phyloP scores from a whole-genome alignment of 1,140 invertebrate species.

The Druon quercuslanigerum region DNA sequence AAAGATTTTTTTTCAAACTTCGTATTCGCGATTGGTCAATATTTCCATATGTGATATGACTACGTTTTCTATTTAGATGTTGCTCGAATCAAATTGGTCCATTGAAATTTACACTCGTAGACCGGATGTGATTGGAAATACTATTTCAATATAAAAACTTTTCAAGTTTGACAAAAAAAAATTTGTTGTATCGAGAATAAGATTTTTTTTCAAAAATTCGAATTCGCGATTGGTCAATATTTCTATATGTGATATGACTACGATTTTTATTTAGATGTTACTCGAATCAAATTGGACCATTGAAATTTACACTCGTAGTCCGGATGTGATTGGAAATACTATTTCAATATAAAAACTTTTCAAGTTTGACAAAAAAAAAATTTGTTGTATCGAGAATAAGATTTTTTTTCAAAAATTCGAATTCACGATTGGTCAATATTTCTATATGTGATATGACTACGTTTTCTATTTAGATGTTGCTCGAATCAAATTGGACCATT shows the following conservation, averaged over 20 bases:
- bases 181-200: background rate
- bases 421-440: conserved; percentile 2
- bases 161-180: too few species aligned
- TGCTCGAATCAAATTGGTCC: background rate
- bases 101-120: conserved; percentile 3
- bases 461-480: conserved; percentile 3
- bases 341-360: background rate
- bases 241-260: background rate
- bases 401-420: background rate
- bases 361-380: too few species aligned
- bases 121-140: background rate
- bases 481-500: background rate
- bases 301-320: background rate
- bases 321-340: background rate
- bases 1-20: background rate
- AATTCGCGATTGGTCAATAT: background rate
- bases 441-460: background rate
- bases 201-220: background rate
- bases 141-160: too few species aligned
- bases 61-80: conserved; percentile 2
- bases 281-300: background rate
- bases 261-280: background rate
- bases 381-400: background rate
- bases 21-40: background rate
- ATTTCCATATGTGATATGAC: background rate